Conservation (phyloP, 2,113 vertebrate genomes). For the Dissostichus mawsoni region DNA sequence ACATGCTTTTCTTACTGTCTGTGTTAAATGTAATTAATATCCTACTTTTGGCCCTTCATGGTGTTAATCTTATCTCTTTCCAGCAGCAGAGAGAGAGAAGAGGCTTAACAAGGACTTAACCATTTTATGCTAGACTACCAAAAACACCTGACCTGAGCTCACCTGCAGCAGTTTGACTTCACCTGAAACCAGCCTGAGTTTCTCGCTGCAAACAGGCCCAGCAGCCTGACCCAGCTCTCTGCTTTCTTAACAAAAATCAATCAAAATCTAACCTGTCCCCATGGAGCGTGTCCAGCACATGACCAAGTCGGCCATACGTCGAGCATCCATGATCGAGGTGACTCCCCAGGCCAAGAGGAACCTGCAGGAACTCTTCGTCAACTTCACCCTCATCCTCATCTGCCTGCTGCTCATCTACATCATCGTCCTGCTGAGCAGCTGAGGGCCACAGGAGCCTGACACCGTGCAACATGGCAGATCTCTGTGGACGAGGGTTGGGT, state of each 20-base stretch:
- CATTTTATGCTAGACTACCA: background rate
- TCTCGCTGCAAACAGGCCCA: slow-evolving; percentile 11
- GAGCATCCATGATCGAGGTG: slow-evolving; percentile 96
- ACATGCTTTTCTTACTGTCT: slow-evolving; percentile 1
- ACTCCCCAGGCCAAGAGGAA: slow-evolving; percentile 94
- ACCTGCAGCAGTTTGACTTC: background rate
- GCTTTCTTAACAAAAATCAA: background rate
- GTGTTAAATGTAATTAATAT: too few relatives aligned
- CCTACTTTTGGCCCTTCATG: too few relatives aligned
- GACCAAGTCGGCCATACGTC: slow-evolving; percentile 94
- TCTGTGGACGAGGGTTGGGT: background rate
- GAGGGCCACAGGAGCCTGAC: slow-evolving; percentile 20
- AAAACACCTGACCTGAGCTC: slow-evolving; percentile 1
- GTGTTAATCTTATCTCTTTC: background rate
- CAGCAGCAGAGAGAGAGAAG: slow-evolving; percentile 2
- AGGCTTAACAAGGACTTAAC: background rate
- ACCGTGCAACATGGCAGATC: background rate
- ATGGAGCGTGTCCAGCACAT: slow-evolving; percentile 99
- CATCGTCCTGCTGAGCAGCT: slow-evolving; percentile 93
- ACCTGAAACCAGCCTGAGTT: background rate
- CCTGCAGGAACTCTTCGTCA: slow-evolving; percentile 97
- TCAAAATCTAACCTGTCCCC: slow-evolving; percentile 33
- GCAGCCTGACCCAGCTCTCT: slow-evolving; percentile 6
- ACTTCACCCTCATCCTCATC: slow-evolving; percentile 98
- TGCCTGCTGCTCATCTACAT: slow-evolving; percentile 99